Evolutionary conservation across 2,888 invertebrate genomes (phyloP), one percentile per base, ranked within the genome.

Genomic region (Brenthis daphne): DNA sequence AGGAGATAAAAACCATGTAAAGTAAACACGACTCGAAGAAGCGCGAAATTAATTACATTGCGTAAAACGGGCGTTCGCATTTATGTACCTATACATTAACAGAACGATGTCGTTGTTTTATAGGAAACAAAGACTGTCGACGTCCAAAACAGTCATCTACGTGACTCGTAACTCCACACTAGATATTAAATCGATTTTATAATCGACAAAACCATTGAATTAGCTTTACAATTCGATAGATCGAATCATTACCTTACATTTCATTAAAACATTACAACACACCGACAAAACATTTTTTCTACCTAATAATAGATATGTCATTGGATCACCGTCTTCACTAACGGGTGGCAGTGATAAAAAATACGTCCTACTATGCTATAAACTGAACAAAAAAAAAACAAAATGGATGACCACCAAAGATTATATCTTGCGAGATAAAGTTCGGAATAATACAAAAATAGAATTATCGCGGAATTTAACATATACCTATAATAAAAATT

Each of bases 281-380:
- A 89, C 84, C 76, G 83, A 85, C 85, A 82, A 86, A 85, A 87
- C 79, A 87, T 85, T 86, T 85, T 82, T 77, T 88, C 89, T 92
- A 92, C 85, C 90, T 92, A 91, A 84, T 83, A 82, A 86, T 88
- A 90, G 92, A 92, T 92, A 92, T 92, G 92, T 92, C 84, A 90
- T 89, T 83, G 84, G 86, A 90, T 92, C 92, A 92, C 92, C 87
- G 85, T 87, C 84, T 84, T 85, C 78, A 82, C 83, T 86, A 88
- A 81, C 85, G 86, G 86, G 90, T 87, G 90, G 91, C 90, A 79
- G 84, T 84, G 85, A 82, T 80, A 66, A 70, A 69, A 69, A 71
- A 64, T 69, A 65, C 37, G 64, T 55, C 64, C 68, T 73, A 69
- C 65, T n/a, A 51, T 53, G n/a, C 71, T 73, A 73, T 55, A 24